Percentiles rank a stretch among this genome's conserved stretches.
Evolutionary conservation across 2,888 invertebrate genomes (phyloP).

Genomic region (Shargacucullia verbasci): DNA sequence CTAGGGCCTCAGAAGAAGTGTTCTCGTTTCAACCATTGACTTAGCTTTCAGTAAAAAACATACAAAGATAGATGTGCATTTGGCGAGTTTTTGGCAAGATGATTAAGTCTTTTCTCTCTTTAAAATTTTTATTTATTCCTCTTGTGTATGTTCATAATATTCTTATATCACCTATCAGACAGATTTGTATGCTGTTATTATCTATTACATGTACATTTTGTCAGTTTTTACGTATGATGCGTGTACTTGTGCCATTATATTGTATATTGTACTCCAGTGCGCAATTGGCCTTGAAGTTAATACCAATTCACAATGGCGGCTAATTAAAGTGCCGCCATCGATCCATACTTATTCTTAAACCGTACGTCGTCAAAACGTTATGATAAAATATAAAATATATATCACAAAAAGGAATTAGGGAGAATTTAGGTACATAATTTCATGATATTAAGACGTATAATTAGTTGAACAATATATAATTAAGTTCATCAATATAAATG

Average conservation of each 20-base stretch:
- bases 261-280: conserved; percentile 42
- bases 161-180: too few relatives aligned
- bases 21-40: too few relatives aligned
- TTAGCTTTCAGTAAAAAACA: too few relatives aligned
- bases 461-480: conserved; percentile 36
- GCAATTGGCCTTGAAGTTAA: conserved; percentile 61
- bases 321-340: conserved; percentile 57
- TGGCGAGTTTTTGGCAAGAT: too few relatives aligned
- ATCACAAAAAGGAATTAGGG: conserved; percentile 10
- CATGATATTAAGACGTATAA: conserved; percentile 14
- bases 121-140: too few relatives aligned
- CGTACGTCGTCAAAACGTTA: conserved; percentile 4
- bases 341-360: conserved; percentile 46
- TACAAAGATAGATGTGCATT: too few relatives aligned
- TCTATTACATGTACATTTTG: background rate
- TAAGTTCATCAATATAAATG: conserved; percentile 38
- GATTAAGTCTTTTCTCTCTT: too few relatives aligned
- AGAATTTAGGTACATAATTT: background rate
- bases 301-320: conserved; percentile 54
- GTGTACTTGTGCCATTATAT: conserved; percentile 44
- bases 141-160: too few relatives aligned
- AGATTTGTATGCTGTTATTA: too few relatives aligned
- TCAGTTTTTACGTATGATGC: conserved; percentile 6
- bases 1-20: too few relatives aligned
- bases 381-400: conserved; percentile 17